Conservation (phyloP, 2,888 invertebrate genomes). For the Drosophila bunnanda region DNA sequence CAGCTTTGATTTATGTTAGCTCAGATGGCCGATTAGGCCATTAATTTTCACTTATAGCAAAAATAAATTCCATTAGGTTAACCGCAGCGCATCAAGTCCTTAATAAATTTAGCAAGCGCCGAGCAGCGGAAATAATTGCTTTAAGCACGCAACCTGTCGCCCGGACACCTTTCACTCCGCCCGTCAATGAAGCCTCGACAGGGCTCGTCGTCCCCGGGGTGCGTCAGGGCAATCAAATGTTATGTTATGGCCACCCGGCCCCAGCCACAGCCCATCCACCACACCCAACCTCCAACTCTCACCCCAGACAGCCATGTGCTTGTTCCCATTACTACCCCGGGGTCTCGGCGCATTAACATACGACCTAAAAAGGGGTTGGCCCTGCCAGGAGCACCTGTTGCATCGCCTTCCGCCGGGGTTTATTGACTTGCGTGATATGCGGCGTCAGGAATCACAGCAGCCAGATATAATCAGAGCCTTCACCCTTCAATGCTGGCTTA, state of each 20-base stretch:
- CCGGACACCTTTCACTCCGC: conserved; percentile 12
- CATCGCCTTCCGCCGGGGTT: conserved; percentile 3
- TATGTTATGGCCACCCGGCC: conserved; percentile 13
- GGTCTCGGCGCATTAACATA: conserved; percentile 22
- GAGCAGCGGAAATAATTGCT: conserved; percentile 35
- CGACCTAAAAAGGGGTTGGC: conserved; percentile 20
- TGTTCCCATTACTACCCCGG: background rate
- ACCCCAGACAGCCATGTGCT: background rate
- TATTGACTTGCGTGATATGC: conserved; percentile 33
- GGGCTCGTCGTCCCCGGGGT: conserved; percentile 19
- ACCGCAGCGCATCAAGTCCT: conserved; percentile 30
- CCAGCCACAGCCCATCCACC: background rate
- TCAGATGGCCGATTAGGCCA: conserved; percentile 8
- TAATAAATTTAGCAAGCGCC: conserved; percentile 34
- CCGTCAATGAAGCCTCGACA: conserved; percentile 20
- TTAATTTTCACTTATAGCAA: conserved; percentile 27
- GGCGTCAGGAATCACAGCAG: conserved; percentile 30
- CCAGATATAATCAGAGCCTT: conserved; percentile 23
- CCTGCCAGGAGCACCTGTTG: conserved; percentile 29
- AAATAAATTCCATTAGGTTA: conserved; percentile 39
- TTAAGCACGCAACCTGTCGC: conserved; percentile 43
- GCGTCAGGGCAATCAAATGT: conserved; percentile 36
- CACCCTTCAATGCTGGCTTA: conserved; percentile 3
- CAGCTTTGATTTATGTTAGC: conserved; percentile 9
- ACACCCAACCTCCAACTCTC: background rate